Percentiles rank a stretch among this genome's conserved stretches.
Evolutionary conservation across 2,888 invertebrate genomes (phyloP).

Genomic region (Heterodera filipjevi): DNA sequence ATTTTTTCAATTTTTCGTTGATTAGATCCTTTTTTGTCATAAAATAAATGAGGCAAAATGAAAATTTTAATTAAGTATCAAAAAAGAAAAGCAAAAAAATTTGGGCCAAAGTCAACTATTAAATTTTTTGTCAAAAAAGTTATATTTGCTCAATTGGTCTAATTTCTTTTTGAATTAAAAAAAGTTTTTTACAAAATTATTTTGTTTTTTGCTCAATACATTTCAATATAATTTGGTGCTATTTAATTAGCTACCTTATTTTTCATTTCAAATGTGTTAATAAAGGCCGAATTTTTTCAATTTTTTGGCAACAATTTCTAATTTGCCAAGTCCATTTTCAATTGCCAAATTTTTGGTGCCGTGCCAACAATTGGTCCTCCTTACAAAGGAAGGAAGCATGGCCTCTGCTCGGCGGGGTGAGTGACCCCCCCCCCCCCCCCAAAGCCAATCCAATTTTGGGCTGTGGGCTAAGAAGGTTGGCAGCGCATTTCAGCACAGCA

Average conservation of each 20-base stretch:
- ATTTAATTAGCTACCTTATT: too few species aligned
- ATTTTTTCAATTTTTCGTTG: background rate
- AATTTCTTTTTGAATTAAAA: too few species aligned
- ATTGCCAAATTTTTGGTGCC: constrained; percentile 4
- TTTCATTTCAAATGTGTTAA: too few species aligned
- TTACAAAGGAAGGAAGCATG: background rate
- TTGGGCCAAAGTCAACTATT: background rate
- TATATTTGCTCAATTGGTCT: too few species aligned
- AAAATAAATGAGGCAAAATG: too few species aligned
- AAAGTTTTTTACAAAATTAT: too few species aligned
- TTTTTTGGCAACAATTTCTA: background rate
- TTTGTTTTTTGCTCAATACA: background rate
- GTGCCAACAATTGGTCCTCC: constrained; percentile 3
- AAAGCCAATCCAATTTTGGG: constrained; percentile 1
- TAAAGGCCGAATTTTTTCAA: background rate
- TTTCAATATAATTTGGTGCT: too few species aligned
- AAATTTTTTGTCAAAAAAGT: background rate
- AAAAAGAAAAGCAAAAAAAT: background rate
- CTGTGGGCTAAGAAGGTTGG: background rate
- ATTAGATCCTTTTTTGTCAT: too few species aligned
- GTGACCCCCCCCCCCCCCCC: background rate
- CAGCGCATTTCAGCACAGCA: constrained; percentile 10
- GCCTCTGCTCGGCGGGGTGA: background rate
- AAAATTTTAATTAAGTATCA: background rate
- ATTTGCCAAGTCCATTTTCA: background rate